These are phyloP conservation scores for Leptopilina clavipes DNA, from an alignment of 1,140 invertebrate genomes.

Conservation along the genomic window DNA sequence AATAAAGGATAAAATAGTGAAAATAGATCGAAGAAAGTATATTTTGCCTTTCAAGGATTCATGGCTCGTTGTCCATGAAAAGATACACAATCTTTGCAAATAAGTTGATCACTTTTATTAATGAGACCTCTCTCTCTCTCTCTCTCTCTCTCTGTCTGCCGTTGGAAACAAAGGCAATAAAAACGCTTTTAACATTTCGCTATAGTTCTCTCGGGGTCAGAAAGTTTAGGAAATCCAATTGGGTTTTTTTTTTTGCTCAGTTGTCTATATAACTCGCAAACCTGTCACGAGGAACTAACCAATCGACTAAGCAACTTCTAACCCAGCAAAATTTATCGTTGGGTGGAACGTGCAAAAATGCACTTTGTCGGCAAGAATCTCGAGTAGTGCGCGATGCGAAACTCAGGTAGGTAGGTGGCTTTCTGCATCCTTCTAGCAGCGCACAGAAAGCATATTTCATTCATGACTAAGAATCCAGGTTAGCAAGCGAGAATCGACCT, in stretches of 20 bases:
- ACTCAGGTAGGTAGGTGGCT: slow-evolving; percentile 27
- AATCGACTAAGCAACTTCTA: slow-evolving; percentile 22
- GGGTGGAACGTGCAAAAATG: slow-evolving; percentile 57
- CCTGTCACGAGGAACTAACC: slow-evolving; percentile 26
- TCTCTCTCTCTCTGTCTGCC: too few relatives aligned
- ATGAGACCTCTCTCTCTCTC: too few relatives aligned
- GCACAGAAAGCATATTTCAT: slow-evolving; percentile 26
- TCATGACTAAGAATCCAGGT: slow-evolving; percentile 31
- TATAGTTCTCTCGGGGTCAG: background rate
- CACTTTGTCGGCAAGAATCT: slow-evolving; percentile 52
- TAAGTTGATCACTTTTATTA: background rate
- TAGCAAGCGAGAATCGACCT: background rate
- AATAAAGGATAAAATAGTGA: too few relatives aligned
- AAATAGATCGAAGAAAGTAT: too few relatives aligned
- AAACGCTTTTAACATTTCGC: background rate
- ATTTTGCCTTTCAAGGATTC: too few relatives aligned
- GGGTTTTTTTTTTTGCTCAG: background rate
- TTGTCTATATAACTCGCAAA: background rate
- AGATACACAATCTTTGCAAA: background rate
- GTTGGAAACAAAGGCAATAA: background rate
- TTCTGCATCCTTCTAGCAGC: background rate
- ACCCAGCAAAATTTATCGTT: slow-evolving; percentile 51
- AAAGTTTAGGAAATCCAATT: slow-evolving; percentile 31
- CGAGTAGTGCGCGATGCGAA: slow-evolving; percentile 23
- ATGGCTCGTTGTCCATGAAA: background rate